Conservation (phyloP, 2,888 invertebrate genomes). For the Nebria brevicollis region DNA sequence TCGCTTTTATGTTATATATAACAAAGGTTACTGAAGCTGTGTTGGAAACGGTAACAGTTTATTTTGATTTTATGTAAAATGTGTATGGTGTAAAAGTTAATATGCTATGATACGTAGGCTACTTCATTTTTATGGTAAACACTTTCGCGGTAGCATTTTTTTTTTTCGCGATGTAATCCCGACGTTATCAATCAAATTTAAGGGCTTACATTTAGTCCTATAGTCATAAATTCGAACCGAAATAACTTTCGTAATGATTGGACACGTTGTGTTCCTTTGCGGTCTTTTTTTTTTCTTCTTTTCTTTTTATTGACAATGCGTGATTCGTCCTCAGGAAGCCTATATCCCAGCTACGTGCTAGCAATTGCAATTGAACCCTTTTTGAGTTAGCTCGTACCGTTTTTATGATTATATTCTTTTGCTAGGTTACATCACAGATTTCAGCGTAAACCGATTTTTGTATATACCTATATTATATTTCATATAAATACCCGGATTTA, state of each 20-base stretch:
- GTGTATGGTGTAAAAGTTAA: background rate
- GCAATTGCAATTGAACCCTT: background rate
- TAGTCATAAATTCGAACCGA: background rate
- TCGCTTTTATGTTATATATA: background rate
- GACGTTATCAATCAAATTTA: background rate
- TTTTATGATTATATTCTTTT: background rate
- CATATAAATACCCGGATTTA: too few relatives aligned
- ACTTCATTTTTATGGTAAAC: background rate
- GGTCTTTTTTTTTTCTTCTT: background rate
- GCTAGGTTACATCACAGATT: background rate
- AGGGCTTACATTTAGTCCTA: constrained; percentile 1
- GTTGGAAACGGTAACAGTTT: too few relatives aligned
- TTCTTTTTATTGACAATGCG: background rate
- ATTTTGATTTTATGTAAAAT: background rate
- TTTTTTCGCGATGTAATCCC: background rate
- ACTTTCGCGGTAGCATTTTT: background rate
- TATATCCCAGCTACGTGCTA: background rate
- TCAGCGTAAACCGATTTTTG: background rate
- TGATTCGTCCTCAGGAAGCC: background rate
- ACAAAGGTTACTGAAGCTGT: background rate
- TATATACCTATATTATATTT: background rate
- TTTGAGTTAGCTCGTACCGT: background rate
- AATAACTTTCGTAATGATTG: background rate
- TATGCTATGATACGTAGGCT: background rate
- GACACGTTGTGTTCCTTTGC: background rate